A percentile compares a stretch with the other conserved stretches of the same genome.
Conservation (phyloP, 2,113 vertebrate species). For the Nycticorax nycticorax region DNA sequence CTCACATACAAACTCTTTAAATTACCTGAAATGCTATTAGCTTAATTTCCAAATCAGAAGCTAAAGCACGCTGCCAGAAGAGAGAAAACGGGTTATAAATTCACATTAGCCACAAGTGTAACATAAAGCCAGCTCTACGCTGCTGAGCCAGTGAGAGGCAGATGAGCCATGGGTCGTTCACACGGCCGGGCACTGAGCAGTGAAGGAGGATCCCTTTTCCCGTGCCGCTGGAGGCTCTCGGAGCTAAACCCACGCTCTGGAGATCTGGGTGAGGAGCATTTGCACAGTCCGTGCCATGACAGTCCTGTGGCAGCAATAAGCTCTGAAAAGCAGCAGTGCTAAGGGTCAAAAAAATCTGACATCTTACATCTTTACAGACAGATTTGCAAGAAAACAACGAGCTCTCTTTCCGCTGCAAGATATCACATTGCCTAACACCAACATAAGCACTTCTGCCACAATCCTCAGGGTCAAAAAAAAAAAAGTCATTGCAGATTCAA, state of each 20-base stretch:
- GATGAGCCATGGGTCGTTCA: not conserved
- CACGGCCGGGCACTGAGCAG: not conserved
- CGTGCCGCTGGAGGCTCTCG: fast-evolving
- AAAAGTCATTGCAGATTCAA: not conserved
- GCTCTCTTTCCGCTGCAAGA: not conserved
- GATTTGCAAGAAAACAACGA: not conserved
- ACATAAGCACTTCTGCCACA: not conserved
- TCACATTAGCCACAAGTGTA: not conserved
- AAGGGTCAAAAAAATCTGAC: not conserved
- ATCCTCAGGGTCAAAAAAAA: not conserved
- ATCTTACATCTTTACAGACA: not conserved
- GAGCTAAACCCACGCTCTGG: fast-evolving
- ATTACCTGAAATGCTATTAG: not conserved
- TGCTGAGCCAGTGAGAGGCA: not conserved
- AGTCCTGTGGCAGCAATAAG: not conserved
- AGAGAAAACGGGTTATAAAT: not conserved
- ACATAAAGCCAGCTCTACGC: not conserved
- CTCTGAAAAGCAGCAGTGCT: not conserved
- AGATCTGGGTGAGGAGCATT: not conserved
- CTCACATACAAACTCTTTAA: not conserved
- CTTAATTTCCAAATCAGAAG: slow-evolving; percentile 8
- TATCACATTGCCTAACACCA: not conserved
- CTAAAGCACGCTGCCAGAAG: not conserved
- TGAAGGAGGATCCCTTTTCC: not conserved
- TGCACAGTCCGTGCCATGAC: fast-evolving